Evolutionary conservation across 2,113 vertebrate species (phyloP), one percentile per base, ranked within the genome.

Genomic region (Alethe castanea): DNA sequence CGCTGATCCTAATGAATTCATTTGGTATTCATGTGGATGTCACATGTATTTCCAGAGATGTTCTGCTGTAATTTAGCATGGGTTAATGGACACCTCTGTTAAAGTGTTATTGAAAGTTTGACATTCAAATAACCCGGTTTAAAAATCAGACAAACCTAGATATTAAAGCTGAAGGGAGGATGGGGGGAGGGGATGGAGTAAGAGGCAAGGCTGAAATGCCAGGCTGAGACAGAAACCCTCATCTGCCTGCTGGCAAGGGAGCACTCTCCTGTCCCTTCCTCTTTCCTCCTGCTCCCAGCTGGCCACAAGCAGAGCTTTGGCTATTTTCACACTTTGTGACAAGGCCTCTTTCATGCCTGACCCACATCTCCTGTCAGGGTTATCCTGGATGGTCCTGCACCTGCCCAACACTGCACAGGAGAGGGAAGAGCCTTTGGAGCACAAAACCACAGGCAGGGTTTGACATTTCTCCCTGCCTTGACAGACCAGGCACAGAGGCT

Each of bases 61-160:
- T 97, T 96, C 97, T 89, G 97, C 97, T 98, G 96, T 98, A 97
- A 98, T 98, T 98, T 98, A 98, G 96, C 97, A 91, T 38, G 84
- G 97, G 98, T 98, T 98, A 98, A 98, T 98, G 97, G 98, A 98
- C 98, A 98, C 97, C 97, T 98, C 97, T 98, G 98, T 98, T 98
- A 98, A 98, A 98, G 97, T 97, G 97, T 98, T 98, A 98, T 98
- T 96, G 95, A 96, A 98, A 98, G 97, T 98, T 97, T 98, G 98
- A 98, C 98, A 98, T 98, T 98, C 98, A 98, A 97, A 98, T 98
- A 98, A 98, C 98, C 98, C 97, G 97, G 95, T 96, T 96, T 96
- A 97, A 97, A 98, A 98, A 98, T 97, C 97, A 98, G 97, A 98
- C 97, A 98, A 98, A 98, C 96, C 82, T 94, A 96, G 96, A 97